Conservation (phyloP, 2,113 vertebrate species). For the Lontra canadensis region DNA sequence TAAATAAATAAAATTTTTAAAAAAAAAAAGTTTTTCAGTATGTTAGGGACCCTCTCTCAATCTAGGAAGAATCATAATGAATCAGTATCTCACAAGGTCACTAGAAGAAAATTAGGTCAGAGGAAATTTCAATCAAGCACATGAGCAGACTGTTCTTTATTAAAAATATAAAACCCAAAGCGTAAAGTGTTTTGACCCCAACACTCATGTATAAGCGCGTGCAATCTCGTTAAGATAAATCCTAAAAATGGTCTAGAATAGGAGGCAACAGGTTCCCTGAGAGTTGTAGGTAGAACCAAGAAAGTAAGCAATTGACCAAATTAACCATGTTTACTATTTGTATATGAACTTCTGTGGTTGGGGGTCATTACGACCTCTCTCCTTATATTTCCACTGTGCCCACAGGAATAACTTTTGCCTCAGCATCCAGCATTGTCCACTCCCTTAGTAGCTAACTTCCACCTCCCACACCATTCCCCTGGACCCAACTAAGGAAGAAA, state of each 20-base stretch:
- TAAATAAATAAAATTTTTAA: no score
- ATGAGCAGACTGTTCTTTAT: neutral
- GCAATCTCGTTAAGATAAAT: neutral
- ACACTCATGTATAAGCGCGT: neutral
- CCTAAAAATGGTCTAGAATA: neutral
- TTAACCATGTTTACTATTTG: neutral
- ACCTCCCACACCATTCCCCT: neutral
- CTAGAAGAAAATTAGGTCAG: neutral
- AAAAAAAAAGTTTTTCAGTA: neutral
- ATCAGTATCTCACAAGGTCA: neutral
- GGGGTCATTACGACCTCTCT: neutral
- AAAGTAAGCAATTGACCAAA: neutral
- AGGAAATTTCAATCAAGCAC: neutral
- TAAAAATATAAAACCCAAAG: neutral
- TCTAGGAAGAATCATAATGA: conserved; percentile 22
- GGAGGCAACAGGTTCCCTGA: neutral
- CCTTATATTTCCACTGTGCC: neutral
- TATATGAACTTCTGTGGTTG: neutral
- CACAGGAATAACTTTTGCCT: neutral
- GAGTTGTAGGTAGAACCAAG: neutral
- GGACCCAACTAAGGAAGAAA: neutral
- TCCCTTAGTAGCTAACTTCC: neutral
- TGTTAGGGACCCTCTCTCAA: neutral
- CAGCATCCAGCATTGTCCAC: neutral
- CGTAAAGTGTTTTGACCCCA: neutral